Percentiles rank a stretch among this genome's conserved stretches.
These are phyloP conservation scores for Mastigias papua DNA, from an alignment of 30 jellyfish, hydroid and myxozoan genomes.

Conservation along the genomic window DNA sequence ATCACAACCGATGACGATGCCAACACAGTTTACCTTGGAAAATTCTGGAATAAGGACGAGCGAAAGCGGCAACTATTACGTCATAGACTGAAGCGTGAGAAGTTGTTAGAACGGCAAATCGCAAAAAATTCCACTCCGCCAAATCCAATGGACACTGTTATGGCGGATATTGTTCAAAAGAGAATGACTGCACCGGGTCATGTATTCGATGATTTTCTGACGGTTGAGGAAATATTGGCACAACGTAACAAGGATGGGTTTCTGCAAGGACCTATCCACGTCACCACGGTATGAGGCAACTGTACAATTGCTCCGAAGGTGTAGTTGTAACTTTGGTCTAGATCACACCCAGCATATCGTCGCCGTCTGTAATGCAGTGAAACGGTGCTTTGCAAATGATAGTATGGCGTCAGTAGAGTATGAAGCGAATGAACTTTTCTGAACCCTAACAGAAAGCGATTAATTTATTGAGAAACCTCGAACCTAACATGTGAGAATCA, in stretches of 20 bases:
- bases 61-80: constrained; percentile 86
- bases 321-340: too few relatives aligned
- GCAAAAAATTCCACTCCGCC: constrained; percentile 72
- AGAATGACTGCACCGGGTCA: constrained; percentile 92
- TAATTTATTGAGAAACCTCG: neutral
- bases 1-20: constrained; percentile 97
- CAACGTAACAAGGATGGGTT: constrained; percentile 94
- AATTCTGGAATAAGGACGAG: constrained; percentile 94
- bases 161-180: constrained; percentile 93
- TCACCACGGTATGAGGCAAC: constrained; percentile 94
- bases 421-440: too few relatives aligned
- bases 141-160: constrained; percentile 79
- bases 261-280: constrained; percentile 94
- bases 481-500: neutral
- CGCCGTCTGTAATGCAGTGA: neutral
- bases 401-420: neutral
- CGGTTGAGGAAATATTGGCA: constrained; percentile 90
- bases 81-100: constrained; percentile 85
- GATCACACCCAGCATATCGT: neutral
- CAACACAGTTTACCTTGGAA: constrained; percentile 88
- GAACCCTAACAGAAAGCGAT: neutral
- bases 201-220: constrained; percentile 85
- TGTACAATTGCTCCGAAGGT: too few relatives aligned
- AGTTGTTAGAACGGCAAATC: constrained; percentile 76
- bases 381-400: neutral